Base-by-base conservation (phyloP, 2,888 invertebrate genomes). In the Microctonus hyperodae region DNA sequence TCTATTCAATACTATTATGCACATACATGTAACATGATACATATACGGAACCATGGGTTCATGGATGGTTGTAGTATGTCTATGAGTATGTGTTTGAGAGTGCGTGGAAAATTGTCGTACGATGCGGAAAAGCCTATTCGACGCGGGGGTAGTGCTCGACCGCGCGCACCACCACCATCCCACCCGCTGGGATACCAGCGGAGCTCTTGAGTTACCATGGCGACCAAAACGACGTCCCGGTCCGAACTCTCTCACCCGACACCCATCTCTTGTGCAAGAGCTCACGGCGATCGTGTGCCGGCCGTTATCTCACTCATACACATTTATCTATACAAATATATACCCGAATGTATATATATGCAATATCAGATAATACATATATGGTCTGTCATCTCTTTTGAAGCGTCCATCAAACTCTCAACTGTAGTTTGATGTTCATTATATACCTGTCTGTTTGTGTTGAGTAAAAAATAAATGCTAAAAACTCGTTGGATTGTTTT, bases 191-290 rank as follows among this genome's bases (percentile, higher is more conserved):
- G 64, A 50, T 55, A 65, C 31, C 65, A 65, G 33, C 57, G 50
- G 56, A 53, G 65, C 69, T 37, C 64, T 60, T 56, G 66, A 48
- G 73, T 73, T 72, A 50, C 72, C 72, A 73, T 72, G 73, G 64
- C 56, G 55, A 73, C 72, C 35, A 63, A 25, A 67, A 67, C 67
- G 69, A 67, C 68, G 68, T 65, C 73, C 70, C 66, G 65, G 67
- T 71, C 66, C 51, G 55, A 69, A 64, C 61, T 62, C 69, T 64
- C 65, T 56, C 57, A 28, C 10, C n/a, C 62, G 63, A 68, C 65
- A 64, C 69, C 64, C 67, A 61, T 67, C 53, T 61, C 62, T 62
- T 63, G 61, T 20, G 33, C 50, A 50, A 35, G 53, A 53, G 62
- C 62, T 62, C 33, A 35, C 35, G 53, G 62, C 62, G 53, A 53